These are phyloP conservation scores for Tetraneura akinire DNA, from an alignment of 1,140 invertebrate genomes.

Conservation along the genomic window DNA sequence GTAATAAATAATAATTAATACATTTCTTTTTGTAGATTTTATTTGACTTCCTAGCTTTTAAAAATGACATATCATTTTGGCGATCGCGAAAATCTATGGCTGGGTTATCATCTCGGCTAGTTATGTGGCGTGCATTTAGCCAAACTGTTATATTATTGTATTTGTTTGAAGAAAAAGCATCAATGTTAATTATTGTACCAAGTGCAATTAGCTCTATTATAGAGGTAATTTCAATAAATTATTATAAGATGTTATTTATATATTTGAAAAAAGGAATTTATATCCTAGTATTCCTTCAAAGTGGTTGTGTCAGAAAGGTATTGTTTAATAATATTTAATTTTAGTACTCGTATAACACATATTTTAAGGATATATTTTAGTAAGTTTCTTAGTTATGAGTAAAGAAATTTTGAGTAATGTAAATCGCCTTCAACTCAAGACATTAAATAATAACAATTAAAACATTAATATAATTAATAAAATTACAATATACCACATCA, in stretches of 20 bases:
- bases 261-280: neutral
- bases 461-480: too few species aligned
- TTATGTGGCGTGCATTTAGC: conserved; percentile 91
- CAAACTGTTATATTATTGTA: conserved; percentile 93
- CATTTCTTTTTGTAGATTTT: conserved; percentile 81
- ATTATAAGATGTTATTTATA: too few species aligned
- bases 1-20: conserved; percentile 52
- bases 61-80: conserved; percentile 98
- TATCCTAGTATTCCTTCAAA: neutral
- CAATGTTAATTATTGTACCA: conserved; percentile 85
- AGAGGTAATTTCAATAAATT: conserved; percentile 66
- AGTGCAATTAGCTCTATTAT: conserved; percentile 83
- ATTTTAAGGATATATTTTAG: too few species aligned
- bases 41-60: conserved; percentile 96
- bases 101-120: conserved; percentile 84
- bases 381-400: too few species aligned
- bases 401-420: too few species aligned
- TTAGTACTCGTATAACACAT: too few species aligned
- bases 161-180: conserved; percentile 89
- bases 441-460: too few species aligned
- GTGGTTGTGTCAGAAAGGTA: too few species aligned
- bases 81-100: conserved; percentile 77
- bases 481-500: too few species aligned
- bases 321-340: too few species aligned
- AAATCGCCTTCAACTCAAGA: too few species aligned